Evolutionary conservation across 2,113 vertebrate genomes (phyloP), one percentile per base, ranked within the genome.

Genomic region (Rynchops niger): DNA sequence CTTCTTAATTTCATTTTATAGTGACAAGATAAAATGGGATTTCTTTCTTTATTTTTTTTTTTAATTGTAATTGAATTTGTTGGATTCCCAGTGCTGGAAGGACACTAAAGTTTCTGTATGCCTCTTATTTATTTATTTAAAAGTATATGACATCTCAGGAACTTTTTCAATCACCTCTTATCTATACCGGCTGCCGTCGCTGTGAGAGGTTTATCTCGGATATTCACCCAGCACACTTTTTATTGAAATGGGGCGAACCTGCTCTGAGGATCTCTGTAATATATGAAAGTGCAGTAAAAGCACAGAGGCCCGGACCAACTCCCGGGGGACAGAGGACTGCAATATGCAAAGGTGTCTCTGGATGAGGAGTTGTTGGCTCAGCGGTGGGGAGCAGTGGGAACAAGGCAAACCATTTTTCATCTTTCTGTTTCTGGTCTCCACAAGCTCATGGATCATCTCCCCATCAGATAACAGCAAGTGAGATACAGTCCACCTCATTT

Each of bases 1-100:
- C 38, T 88, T 82, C 63, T 61, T 93, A 81, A 91, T 81, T 96
- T 92, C 36, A 69, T 88, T 97, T 93, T 50, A 79, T 12, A 82
- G 29, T 43, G 47, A 86, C 40, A 74, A 90, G 61, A 90, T 34
- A 82, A 86, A 96, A 85, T 26, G 12, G 6, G 8, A 47, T 72
- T 85, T 71, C 26, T 62, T 59, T 50, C 3, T n/a, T 17, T 59
- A 38, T 27, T 10, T 13, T 36, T 34, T 47, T 43, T 78, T 65
- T 67, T 63, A 84, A 72, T 45, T 81, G n/a, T n/a, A 85, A 90
- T 47, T 34, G 22, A 90, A 27, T 55, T 42, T 26, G 40, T 55
- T 94, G n/a, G 47, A 82, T 73, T 85, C 11, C 15, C 38, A 61
- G 27, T 29, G 11, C 49, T 93, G 45, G 25, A 88, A 82, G 21